Evolutionary conservation across 2,113 vertebrate species (phyloP).

Genomic region (Neolamprologus brichardi): DNA sequence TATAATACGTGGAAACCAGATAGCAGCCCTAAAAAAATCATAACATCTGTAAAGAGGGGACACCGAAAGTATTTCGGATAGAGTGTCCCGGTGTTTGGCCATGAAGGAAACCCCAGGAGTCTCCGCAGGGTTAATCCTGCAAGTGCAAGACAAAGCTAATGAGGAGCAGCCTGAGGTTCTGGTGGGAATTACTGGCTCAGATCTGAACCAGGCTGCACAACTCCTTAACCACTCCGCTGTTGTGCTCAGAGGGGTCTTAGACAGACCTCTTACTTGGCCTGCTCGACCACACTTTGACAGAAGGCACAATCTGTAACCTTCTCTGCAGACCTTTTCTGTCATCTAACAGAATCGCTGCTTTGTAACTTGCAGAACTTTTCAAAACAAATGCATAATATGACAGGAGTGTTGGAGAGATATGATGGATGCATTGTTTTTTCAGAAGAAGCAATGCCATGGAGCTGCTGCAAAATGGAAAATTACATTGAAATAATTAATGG

Average conservation of each 20-base stretch:
- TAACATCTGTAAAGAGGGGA: neutral
- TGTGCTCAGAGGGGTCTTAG: neutral
- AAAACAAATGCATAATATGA: neutral
- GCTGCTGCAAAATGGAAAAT: constrained; percentile 7
- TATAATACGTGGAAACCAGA: neutral
- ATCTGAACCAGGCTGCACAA: constrained; percentile 9
- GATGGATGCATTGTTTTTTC: neutral
- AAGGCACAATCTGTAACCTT: neutral
- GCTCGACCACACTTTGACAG: neutral
- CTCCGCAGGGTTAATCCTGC: constrained; percentile 38
- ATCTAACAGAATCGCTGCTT: neutral
- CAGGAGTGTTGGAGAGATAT: neutral
- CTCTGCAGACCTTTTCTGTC: neutral
- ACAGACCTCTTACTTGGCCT: neutral
- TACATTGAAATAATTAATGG: constrained; percentile 33
- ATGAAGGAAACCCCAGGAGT: constrained; percentile 32
- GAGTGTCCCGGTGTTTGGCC: constrained; percentile 1
- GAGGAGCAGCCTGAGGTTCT: constrained; percentile 49
- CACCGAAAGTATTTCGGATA: neutral
- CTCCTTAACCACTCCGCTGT: neutral
- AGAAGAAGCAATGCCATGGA: neutral
- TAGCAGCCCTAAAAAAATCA: neutral
- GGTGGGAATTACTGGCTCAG: constrained; percentile 25
- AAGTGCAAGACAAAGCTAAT: constrained; percentile 30
- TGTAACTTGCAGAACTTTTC: neutral